A percentile compares a stretch with the other conserved stretches of the same genome.
phyloP scores from a whole-genome alignment of 2,113 vertebrate species.

The Shinisaurus crocodilurus region DNA sequence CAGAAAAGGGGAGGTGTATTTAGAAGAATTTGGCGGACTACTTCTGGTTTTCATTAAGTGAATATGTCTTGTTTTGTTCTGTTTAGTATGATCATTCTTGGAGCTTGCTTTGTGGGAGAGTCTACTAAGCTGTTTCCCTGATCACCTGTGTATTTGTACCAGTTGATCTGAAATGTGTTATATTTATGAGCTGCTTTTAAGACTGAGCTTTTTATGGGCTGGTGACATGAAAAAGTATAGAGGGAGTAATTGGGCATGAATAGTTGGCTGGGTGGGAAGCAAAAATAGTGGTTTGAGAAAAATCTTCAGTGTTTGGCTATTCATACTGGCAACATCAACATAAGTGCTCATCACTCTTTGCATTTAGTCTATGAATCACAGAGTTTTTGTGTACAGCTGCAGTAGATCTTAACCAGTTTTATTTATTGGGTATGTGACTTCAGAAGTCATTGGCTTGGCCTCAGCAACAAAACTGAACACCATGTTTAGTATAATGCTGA shows the following conservation, averaged over 20 bases:
- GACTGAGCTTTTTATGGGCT: neutral
- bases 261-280: slow-evolving; percentile 5
- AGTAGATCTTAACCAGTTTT: neutral
- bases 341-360: neutral
- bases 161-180: neutral
- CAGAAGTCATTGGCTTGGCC: neutral
- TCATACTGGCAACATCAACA: neutral
- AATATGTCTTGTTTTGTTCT: neutral
- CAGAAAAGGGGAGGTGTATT: neutral
- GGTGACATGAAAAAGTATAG: neutral
- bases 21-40: neutral
- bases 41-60: neutral
- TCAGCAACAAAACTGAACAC: slow-evolving; percentile 1
- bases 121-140: neutral
- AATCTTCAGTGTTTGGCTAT: slow-evolving; percentile 15
- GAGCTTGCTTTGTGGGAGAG: slow-evolving; percentile 31
- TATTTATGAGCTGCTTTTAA: neutral
- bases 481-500: neutral
- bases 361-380: slow-evolving; percentile 32
- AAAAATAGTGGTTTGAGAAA: neutral
- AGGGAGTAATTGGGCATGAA: neutral
- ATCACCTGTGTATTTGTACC: neutral
- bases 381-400: neutral
- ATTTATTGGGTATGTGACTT: neutral
- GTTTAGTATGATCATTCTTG: neutral